Percentiles rank a stretch among this genome's conserved stretches.
These are phyloP conservation scores for Nematopogon swammerdamellus DNA, from an alignment of 2,888 invertebrate species.

Conservation along the genomic window DNA sequence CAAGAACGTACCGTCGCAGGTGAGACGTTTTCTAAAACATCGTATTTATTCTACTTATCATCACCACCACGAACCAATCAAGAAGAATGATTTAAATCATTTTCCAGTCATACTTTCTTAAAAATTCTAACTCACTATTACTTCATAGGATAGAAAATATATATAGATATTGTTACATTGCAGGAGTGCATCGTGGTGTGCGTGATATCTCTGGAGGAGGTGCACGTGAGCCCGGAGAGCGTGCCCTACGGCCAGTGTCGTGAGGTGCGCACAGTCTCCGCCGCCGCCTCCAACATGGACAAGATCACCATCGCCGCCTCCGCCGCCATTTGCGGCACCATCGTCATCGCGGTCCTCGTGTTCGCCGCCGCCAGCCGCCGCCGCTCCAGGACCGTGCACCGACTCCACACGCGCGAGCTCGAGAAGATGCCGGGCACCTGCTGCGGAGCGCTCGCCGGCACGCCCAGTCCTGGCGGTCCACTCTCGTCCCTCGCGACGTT, in stretches of 20 bases:
- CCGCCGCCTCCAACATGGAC: conserved; percentile 87
- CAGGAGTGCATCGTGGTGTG: conserved; percentile 93
- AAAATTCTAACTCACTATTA: too few relatives aligned
- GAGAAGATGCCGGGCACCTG: conserved; percentile 77
- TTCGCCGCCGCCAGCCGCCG: conserved; percentile 85
- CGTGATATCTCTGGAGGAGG: conserved; percentile 86
- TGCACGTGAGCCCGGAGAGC: conserved; percentile 81
- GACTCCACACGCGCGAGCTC: conserved; percentile 63
- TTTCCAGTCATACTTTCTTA: too few relatives aligned
- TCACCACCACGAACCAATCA: too few relatives aligned
- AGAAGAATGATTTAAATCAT: too few relatives aligned
- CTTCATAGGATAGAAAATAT: too few relatives aligned
- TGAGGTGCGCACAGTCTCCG: conserved; percentile 82
- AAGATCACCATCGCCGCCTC: conserved; percentile 93
- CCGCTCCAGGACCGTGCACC: conserved; percentile 73
- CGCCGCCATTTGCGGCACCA: conserved; percentile 89
- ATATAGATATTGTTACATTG: too few relatives aligned
- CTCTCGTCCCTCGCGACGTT: conserved; percentile 80
- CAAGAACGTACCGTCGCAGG: conserved; percentile 87
- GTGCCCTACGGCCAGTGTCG: conserved; percentile 85
- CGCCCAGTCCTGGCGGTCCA: conserved; percentile 76
- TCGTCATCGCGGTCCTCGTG: conserved; percentile 85
- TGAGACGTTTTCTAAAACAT: conserved; percentile 24
- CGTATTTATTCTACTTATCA: background rate
- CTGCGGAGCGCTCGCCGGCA: conserved; percentile 67